These are phyloP conservation scores for Trachelus iudaicus DNA, from an alignment of 2,888 invertebrate species.

Conservation along the genomic window DNA sequence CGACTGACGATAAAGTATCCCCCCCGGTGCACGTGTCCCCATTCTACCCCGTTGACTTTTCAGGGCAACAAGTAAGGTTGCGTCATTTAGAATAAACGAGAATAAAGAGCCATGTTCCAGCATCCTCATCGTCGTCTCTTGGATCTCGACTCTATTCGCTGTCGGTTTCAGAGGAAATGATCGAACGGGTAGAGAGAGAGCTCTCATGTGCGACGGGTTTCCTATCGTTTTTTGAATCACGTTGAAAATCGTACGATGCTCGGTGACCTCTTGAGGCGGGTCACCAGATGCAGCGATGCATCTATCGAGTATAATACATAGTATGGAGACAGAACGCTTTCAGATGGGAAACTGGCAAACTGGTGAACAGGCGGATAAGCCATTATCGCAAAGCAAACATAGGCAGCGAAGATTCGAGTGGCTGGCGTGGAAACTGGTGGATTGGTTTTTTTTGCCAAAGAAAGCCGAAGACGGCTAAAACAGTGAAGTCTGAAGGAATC, in stretches of 20 bases:
- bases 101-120: background rate
- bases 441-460: background rate
- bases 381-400: background rate
- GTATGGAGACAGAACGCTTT: background rate
- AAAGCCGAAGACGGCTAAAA: background rate
- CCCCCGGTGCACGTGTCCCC: background rate
- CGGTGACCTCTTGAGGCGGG: background rate
- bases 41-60: background rate
- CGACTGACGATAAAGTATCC: background rate
- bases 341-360: no score
- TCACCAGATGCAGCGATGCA: background rate
- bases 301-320: background rate
- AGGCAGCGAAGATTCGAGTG: no score
- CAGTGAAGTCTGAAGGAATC: background rate
- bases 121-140: background rate
- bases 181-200: background rate
- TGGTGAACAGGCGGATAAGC: background rate
- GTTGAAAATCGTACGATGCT: background rate
- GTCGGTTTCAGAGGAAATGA: background rate
- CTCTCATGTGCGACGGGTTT: background rate
- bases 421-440: background rate
- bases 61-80: background rate
- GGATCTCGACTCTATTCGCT: background rate
- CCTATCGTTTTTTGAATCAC: background rate
- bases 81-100: background rate